phyloP scores from a whole-genome alignment of 92 coral and sea anemone genomes.

The Porites rus region DNA sequence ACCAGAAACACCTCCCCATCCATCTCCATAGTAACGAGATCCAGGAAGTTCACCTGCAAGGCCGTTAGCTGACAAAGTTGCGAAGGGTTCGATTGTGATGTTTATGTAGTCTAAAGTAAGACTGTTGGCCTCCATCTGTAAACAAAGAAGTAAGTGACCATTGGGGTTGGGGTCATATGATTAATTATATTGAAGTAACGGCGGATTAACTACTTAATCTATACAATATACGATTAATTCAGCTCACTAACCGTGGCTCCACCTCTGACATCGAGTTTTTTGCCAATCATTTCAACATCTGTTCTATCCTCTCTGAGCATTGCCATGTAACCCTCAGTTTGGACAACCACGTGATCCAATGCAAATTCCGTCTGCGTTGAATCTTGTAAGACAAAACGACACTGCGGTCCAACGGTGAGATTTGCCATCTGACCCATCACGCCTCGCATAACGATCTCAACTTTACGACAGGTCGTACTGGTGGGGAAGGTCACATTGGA shows the following conservation, averaged over 20 bases:
- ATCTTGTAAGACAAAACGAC: constrained; percentile 77
- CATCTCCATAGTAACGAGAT: constrained; percentile 78
- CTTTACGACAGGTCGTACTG: constrained; percentile 82
- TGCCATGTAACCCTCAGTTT: constrained; percentile 87
- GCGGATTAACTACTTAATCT: too few species aligned
- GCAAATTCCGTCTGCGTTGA: constrained; percentile 78
- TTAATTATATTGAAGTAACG: too few species aligned
- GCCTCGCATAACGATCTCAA: constrained; percentile 88
- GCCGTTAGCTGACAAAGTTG: constrained; percentile 72
- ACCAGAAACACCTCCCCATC: constrained; percentile 71
- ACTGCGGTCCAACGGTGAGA: constrained; percentile 89
- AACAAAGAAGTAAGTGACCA: not conserved
- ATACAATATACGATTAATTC: too few species aligned
- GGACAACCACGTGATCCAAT: constrained; percentile 83
- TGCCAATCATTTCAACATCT: constrained; percentile 71
- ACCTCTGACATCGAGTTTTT: constrained; percentile 90
- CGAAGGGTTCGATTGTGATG: constrained; percentile 95
- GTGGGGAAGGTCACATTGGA: constrained; percentile 75
- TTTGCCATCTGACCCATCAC: constrained; percentile 74
- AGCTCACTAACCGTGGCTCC: constrained; percentile 83
- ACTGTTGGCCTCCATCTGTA: constrained; percentile 84
- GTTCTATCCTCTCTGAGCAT: constrained; percentile 68
- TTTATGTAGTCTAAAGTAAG: constrained; percentile 90
- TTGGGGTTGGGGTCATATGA: too few species aligned
- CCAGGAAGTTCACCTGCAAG: constrained; percentile 52